Percentiles rank a stretch among this genome's conserved stretches.
Evolutionary conservation across 2,113 vertebrate genomes (phyloP).

Genomic region (Gulo gulo): DNA sequence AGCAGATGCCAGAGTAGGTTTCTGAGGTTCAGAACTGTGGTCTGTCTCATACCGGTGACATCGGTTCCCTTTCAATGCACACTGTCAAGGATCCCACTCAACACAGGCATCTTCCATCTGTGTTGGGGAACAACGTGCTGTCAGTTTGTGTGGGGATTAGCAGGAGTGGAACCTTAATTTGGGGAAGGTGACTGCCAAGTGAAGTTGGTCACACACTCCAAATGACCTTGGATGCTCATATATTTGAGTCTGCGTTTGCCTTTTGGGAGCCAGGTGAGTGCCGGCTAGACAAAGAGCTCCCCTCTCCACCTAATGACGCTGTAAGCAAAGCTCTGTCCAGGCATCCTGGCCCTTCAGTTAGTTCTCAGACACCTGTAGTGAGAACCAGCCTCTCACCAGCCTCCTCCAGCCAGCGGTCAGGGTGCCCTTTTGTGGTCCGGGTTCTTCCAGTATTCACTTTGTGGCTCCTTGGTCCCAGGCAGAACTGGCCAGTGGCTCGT

Average conservation of each 20-base stretch:
- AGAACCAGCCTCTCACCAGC: too few species aligned
- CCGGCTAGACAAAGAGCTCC: rapidly evolving
- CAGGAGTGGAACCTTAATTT: not conserved
- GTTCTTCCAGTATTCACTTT: rapidly evolving
- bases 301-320: not conserved
- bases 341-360: not conserved
- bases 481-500: not conserved
- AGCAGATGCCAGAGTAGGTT: not conserved
- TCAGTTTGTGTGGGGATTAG: too few species aligned
- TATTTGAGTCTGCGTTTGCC: not conserved
- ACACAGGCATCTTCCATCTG: not conserved
- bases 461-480: not conserved
- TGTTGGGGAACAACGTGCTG: not conserved
- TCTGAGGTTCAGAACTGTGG: not conserved
- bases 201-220: not conserved
- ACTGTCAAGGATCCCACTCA: not conserved
- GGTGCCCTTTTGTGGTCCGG: not conserved
- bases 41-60: not conserved
- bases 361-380: not conserved
- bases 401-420: not conserved
- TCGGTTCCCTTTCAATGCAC: not conserved
- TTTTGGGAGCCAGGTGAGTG: not conserved
- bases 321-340: not conserved
- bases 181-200: too few species aligned
- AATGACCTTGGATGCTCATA: too few species aligned